Base-by-base conservation (phyloP, 2,888 invertebrate genomes). In the Catocala nupta region DNA sequence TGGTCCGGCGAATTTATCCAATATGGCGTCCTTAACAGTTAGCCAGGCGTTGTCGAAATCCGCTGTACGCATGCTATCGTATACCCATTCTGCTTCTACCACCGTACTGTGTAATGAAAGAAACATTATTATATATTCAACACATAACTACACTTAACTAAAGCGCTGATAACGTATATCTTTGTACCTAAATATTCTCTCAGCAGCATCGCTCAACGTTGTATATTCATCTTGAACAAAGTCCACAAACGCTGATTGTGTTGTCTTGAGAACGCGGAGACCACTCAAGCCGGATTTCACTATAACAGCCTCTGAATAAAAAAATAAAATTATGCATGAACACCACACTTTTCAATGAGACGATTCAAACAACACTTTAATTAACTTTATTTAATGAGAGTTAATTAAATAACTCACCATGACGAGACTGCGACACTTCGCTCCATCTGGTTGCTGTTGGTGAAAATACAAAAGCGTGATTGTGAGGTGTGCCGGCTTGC, bases 161-260 rank as follows among this genome's bases (percentile, higher is more conserved):
- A 11, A 49, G 9, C 3, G 33, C 13, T 4, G 47, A 9, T 25
- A 39, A 16, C 36, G 1, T 48, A 44, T n/a, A 54, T 43, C 25
- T 59, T 52, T 43, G 6, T 72, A 84, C 94, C 94, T 95, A 83
- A 97, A 96, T 77, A 97, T 96, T 70, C 97, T 95, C 84, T 97
- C 97, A 50, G 96, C 95, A 47, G 96, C 95, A 87, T 97, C 97
- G 0, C 96, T 95, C 16, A 97, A 90, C 0, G 97, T 96, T 34
- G 97, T 95, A 86, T 96, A 97, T 78, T 97, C 97, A 81, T 97
- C 97, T 82, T 96, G 95, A 25, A 97, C 96, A 81, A 97, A 97
- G 86, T 97, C 96, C 3, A 95, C 96, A 82, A 97, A 97, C 0
- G 97, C 95, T 0, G 97, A 97, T 83, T 97, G 96, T 0, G 97